A percentile compares a stretch with the other conserved stretches of the same genome.
phyloP scores from a whole-genome alignment of 2,113 vertebrate genomes.

The Nibea coibor region DNA sequence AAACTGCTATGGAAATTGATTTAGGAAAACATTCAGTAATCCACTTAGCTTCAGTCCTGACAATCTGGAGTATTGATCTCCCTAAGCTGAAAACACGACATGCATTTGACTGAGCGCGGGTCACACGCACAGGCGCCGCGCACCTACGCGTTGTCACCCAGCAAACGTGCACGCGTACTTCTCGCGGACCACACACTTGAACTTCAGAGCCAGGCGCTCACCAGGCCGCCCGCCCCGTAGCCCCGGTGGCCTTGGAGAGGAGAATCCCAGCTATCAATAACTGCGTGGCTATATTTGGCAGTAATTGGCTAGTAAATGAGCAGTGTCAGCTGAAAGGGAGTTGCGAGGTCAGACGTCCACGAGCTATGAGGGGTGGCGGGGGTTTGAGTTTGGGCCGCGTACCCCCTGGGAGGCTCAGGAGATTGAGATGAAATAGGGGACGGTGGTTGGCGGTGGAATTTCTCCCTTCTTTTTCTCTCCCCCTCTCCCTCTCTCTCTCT shows the following conservation, averaged over 20 bases:
- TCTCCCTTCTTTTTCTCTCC: conserved; percentile 41
- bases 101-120: conserved; percentile 35
- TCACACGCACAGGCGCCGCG: not conserved
- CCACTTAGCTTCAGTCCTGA: conserved; percentile 79
- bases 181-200: conserved; percentile 28
- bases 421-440: conserved; percentile 63
- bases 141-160: conserved; percentile 24
- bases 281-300: conserved; percentile 45
- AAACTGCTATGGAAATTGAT: conserved; percentile 81
- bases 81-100: conserved; percentile 64
- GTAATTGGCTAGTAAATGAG: conserved; percentile 82
- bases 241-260: conserved; percentile 37
- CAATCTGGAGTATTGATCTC: conserved; percentile 80
- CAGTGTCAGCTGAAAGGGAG: conserved; percentile 64
- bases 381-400: conserved; percentile 40
- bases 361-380: conserved; percentile 35
- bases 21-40: conserved; percentile 82
- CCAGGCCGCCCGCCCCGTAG: conserved; percentile 8
- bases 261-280: conserved; percentile 65
- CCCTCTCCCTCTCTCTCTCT: conserved; percentile 14
- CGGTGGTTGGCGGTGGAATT: not conserved
- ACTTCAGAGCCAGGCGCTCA: conserved; percentile 33
- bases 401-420: conserved; percentile 37
- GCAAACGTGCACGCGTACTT: conserved; percentile 13
- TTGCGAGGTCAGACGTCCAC: conserved; percentile 67